phyloP scores from a whole-genome alignment of 1,140 invertebrate genomes.

The Phymastichus coffea region DNA sequence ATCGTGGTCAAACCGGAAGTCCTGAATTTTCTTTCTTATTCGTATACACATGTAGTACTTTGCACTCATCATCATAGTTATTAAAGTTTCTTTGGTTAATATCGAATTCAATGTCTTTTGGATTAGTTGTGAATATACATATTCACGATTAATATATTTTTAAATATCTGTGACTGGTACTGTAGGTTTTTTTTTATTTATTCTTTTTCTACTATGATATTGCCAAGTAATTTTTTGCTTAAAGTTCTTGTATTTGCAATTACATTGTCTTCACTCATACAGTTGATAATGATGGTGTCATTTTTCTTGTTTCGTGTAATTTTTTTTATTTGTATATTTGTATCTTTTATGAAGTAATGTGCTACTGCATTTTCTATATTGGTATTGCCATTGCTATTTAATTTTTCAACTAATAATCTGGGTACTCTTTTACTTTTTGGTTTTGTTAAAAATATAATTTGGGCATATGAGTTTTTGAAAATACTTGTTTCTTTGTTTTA shows the following conservation, averaged over 20 bases:
- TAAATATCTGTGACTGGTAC: neutral
- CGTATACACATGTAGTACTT: neutral
- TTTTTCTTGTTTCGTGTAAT: neutral
- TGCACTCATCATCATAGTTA: too few species aligned
- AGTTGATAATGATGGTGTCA: neutral
- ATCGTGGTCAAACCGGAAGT: too few species aligned
- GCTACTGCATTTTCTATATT: neutral
- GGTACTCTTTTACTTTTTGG: neutral
- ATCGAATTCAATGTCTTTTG: too few species aligned
- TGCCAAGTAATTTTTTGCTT: too few species aligned
- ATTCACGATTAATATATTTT: too few species aligned
- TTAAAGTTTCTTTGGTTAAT: too few species aligned
- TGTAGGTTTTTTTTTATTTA: too few species aligned
- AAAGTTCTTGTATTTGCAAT: too few species aligned
- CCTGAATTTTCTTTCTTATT: neutral
- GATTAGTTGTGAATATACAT: neutral
- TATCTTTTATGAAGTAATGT: neutral
- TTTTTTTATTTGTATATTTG: neutral
- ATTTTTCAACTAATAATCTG: neutral
- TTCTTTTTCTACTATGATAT: too few species aligned
- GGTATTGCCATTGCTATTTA: neutral
- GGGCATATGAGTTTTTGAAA: neutral
- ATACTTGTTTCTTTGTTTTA: too few species aligned
- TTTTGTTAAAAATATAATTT: neutral
- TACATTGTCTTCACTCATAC: too few species aligned